Evolutionary conservation across 2,113 vertebrate genomes (phyloP).

Genomic region (Falco punctatus): DNA sequence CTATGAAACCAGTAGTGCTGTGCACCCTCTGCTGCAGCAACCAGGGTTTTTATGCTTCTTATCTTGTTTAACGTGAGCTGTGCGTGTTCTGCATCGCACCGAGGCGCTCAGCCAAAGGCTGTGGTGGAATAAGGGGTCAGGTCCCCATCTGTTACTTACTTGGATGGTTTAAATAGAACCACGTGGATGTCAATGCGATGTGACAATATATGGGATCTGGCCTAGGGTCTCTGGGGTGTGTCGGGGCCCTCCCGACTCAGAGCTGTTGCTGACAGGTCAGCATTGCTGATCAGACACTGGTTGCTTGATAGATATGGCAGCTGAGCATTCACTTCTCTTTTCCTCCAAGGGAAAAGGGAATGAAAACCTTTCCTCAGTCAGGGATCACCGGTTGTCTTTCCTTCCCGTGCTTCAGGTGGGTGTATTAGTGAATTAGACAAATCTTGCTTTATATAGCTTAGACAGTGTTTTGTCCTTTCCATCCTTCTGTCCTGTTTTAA

Average conservation of each 20-base stretch:
- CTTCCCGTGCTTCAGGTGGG: background rate
- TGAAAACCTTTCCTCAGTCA: background rate
- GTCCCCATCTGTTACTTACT: background rate
- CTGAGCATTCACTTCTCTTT: background rate
- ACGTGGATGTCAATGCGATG: background rate
- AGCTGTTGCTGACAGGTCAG: background rate
- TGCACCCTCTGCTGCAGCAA: slow-evolving; percentile 5
- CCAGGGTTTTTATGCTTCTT: background rate
- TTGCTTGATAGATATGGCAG: background rate
- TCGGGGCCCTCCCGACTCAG: background rate
- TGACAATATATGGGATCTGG: background rate
- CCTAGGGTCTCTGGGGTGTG: background rate
- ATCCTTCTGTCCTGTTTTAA: background rate
- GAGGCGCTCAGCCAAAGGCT: background rate
- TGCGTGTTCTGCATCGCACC: background rate
- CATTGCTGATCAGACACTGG: background rate
- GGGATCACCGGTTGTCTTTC: background rate
- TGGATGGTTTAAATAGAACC: background rate
- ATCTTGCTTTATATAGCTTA: background rate
- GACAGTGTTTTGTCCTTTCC: background rate
- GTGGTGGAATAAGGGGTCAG: background rate
- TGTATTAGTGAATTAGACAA: background rate
- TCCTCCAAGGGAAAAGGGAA: background rate
- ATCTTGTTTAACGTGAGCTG: background rate
- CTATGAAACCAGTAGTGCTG: slow-evolving; percentile 24